Conservation (phyloP, 2,888 invertebrate genomes). For the Girardia tigrina region DNA sequence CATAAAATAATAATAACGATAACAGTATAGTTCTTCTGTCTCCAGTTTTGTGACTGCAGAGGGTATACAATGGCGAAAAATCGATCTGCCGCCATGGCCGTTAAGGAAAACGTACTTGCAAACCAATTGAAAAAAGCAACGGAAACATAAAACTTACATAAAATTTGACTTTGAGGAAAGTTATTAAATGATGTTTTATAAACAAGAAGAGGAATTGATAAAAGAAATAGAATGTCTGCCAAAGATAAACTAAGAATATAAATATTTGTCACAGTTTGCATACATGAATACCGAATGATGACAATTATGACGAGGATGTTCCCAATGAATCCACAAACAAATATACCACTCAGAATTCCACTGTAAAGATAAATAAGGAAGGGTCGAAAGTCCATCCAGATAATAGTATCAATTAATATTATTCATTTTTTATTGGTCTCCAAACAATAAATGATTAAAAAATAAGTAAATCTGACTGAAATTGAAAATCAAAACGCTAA, state of each 20-base stretch:
- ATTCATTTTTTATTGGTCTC: no score
- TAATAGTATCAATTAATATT: no score
- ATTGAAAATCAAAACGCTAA: no score
- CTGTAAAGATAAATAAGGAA: no score
- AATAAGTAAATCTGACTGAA: no score
- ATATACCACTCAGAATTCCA: no score
- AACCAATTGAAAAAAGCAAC: constrained; percentile 35
- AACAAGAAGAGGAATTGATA: constrained; percentile 32
- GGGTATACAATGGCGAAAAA: constrained; percentile 29
- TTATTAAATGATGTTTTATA: neutral
- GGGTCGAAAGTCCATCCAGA: no score
- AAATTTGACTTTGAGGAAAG: constrained; percentile 32
- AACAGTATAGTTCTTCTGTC: neutral
- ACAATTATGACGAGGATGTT: constrained; percentile 30
- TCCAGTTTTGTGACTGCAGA: constrained; percentile 4
- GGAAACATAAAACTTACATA: constrained; percentile 33
- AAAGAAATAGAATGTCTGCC: constrained; percentile 33
- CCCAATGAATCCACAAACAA: constrained; percentile 24
- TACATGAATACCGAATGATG: constrained; percentile 27
- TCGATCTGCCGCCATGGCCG: constrained; percentile 35
- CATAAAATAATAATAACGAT: constrained; percentile 16
- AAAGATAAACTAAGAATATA: constrained; percentile 35
- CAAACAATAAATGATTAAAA: no score
- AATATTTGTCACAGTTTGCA: constrained; percentile 37
- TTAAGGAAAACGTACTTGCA: constrained; percentile 34